These are phyloP conservation scores for Monochamus alternatus DNA, from an alignment of 2,888 invertebrate species.

Conservation along the genomic window DNA sequence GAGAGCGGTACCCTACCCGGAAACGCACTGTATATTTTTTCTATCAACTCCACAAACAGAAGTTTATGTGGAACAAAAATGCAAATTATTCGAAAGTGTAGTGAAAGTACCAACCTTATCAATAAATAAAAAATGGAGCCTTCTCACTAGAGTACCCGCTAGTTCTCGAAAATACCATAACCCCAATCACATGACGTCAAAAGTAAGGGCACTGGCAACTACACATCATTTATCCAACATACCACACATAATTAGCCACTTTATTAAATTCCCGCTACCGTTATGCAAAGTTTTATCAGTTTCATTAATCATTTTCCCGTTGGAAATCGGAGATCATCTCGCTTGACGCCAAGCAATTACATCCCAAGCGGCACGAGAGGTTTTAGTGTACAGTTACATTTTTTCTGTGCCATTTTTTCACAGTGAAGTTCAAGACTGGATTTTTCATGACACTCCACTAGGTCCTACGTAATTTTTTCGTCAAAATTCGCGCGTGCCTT, in stretches of 20 bases:
- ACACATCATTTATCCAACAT: slow-evolving; percentile 24
- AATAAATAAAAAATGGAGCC: slow-evolving; percentile 19
- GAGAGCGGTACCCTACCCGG: too few species aligned
- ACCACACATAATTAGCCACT: slow-evolving; percentile 25
- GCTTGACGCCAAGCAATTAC: slow-evolving; percentile 8
- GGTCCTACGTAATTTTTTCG: slow-evolving; percentile 37
- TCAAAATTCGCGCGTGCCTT: slow-evolving; percentile 36
- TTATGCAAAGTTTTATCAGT: slow-evolving; percentile 2
- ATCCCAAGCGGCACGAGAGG: neutral
- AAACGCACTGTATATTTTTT: too few species aligned
- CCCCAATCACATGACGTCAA: slow-evolving; percentile 5
- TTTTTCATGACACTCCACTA: neutral
- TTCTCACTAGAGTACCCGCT: slow-evolving; percentile 12
- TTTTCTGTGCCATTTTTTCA: neutral
- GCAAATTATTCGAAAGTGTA: neutral
- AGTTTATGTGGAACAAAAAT: too few species aligned
- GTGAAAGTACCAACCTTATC: slow-evolving; percentile 25
- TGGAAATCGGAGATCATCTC: slow-evolving; percentile 13
- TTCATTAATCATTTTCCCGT: slow-evolving; percentile 21
- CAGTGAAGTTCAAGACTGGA: neutral
- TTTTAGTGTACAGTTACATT: neutral
- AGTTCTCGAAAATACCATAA: slow-evolving; percentile 20
- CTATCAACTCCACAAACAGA: too few species aligned
- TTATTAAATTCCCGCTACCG: slow-evolving; percentile 14
- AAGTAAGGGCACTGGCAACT: slow-evolving; percentile 7